phyloP scores from a whole-genome alignment of 2,113 vertebrate species.

The Calypte anna region DNA sequence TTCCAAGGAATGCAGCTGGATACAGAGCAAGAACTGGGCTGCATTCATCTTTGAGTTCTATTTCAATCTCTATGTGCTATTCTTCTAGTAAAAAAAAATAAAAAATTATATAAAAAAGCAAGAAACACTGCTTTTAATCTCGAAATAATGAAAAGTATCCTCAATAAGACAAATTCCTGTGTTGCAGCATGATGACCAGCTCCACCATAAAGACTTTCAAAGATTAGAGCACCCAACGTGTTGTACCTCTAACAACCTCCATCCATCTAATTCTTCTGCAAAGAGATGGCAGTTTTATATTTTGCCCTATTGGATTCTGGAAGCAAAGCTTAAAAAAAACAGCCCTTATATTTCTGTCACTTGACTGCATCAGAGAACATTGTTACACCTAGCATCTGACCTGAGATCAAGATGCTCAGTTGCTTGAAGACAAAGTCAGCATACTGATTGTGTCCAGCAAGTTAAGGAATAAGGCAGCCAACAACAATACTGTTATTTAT shows the following conservation, averaged over 20 bases:
- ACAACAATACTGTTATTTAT: background rate
- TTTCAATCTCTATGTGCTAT: background rate
- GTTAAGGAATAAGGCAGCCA: background rate
- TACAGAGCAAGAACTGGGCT: background rate
- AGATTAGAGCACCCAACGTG: background rate
- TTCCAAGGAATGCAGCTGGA: background rate
- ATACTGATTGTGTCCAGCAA: background rate
- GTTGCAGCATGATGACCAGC: background rate
- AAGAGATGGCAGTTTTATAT: constrained; percentile 2
- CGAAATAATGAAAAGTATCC: background rate
- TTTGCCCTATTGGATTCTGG: background rate
- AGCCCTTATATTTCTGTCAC: background rate
- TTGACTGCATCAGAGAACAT: background rate
- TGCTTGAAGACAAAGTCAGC: background rate
- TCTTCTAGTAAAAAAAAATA: background rate
- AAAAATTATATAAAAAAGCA: background rate
- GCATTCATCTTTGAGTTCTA: background rate
- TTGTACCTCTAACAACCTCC: background rate
- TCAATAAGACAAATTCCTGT: background rate
- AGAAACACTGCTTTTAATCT: background rate
- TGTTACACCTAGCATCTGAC: background rate
- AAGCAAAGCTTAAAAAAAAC: background rate
- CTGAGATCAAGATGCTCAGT: background rate
- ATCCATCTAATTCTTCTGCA: background rate
- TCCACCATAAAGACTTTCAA: background rate